Evolutionary conservation across 2,797 vertebrate species (phyloP), one percentile per base, ranked within the genome.

Genomic region (Serranus cabrilla): DNA sequence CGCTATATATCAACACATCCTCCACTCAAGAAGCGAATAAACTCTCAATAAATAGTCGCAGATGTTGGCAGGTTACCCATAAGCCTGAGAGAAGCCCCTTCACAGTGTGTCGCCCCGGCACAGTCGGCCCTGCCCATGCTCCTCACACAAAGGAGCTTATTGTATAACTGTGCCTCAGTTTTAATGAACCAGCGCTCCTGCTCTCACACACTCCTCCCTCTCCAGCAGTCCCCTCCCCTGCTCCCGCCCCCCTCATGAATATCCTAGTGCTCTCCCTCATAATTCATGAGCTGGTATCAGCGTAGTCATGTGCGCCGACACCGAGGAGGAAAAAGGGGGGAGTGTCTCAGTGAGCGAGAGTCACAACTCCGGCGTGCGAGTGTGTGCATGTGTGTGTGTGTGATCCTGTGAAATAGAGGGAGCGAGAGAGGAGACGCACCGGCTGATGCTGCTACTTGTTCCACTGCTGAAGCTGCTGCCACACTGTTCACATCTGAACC

Each of bases 241-340:
- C 86, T 91, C 95, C 96, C 94, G 85, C 95, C 91, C 91, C 91
- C 91, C 91, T 96, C 93, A 96, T 97, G 96, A 96, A 97, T 97
- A 97, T 95, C 95, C 93, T 91, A 54, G 54, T 80, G 56, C 52
- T 52, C 88, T 80, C 18, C 93, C 94, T 95, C 95, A 96, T 96
- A 97, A 99, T 99, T 97, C 96, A 98, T 96, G 96, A 97, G 95
- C 88, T 94, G 94, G 92, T 94, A 92, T 95, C 94, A 90, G 93
- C 90, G 96, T 96, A 94, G 96, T 97, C 96, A 97, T 97, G 96
- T 96, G 97, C 94, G 91, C 90, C 84, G 92, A 95, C 94, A 95
- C 93, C 82, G 93, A 75, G 71, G 60, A 77, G 78, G 74, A 71
- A 73, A 83, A 73, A 74, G 68, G 92, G 91, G 93, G 94, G 94